Evolutionary conservation across 2,888 invertebrate species (phyloP).

Genomic region (Dioctria linearis): DNA sequence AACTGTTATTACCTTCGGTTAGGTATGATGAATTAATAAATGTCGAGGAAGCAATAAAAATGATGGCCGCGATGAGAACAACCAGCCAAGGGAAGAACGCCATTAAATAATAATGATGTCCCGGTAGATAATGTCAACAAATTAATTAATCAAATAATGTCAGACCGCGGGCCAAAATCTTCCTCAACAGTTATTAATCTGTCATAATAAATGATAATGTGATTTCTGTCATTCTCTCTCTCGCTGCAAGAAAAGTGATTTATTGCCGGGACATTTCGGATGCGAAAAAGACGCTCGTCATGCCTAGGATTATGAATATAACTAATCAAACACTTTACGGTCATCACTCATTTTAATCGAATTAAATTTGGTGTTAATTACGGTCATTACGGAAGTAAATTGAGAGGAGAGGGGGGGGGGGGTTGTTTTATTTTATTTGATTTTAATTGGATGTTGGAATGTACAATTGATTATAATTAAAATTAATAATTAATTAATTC

Average conservation of each 20-base stretch:
- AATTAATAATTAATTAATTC: too few species aligned
- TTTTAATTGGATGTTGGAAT: too few species aligned
- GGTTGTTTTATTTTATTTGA: too few species aligned
- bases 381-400: background rate
- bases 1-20: background rate
- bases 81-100: constrained; percentile 4
- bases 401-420: too few species aligned
- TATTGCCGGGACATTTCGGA: constrained; percentile 31
- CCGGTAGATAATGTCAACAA: constrained; percentile 48
- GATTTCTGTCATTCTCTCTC: constrained; percentile 34
- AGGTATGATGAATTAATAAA: constrained; percentile 36
- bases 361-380: constrained; percentile 30
- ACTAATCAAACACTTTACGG: constrained; percentile 17
- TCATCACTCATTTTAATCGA: constrained; percentile 22
- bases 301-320: background rate
- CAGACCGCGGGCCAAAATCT: constrained; percentile 38
- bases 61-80: constrained; percentile 1
- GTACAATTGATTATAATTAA: too few species aligned
- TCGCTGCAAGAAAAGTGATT: constrained; percentile 38
- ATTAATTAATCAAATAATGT: constrained; percentile 49
- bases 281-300: constrained; percentile 7
- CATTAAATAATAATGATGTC: constrained; percentile 40
- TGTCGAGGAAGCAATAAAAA: constrained; percentile 40
- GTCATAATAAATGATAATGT: constrained; percentile 52
- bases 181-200: constrained; percentile 50